Evolutionary conservation across 1,140 invertebrate species (phyloP), one percentile per base, ranked within the genome.

Genomic region (Aculops lycopersici): DNA sequence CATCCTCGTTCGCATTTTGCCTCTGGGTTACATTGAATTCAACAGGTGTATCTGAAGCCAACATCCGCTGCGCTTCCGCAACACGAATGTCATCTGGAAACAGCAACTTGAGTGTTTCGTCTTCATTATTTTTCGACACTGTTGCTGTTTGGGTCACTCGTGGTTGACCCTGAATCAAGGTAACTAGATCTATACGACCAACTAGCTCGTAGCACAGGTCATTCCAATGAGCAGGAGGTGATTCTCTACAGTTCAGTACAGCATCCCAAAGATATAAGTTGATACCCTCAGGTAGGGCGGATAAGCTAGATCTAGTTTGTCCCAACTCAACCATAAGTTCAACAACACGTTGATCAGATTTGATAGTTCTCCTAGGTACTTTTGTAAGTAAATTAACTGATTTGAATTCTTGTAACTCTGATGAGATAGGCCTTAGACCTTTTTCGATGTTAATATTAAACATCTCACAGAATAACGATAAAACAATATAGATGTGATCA

Each of bases 1-100:
- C 83, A 57, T 92, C 84, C 58, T 94, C 84, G 21, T 75, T 79
- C 4, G 88, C 78, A 43, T 86, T 83, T 1, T 80, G 77, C 46
- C 76, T 64, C 55, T 92, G 84, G 1, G 68, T 65, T 14, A 92
- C 64, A 37, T 71, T 67, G 38, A 95, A 76, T 21, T 65, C 66
- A 2, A 84, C 76, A 0, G 84, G 81, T 43, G 72, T 70, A 0
- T 79, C 77, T 1, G 81, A 88, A 52, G 78, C 73, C 1, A 95
- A 58, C 41, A 90, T 61, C 41, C 70, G 67, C 41, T 72, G 67
- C 3, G 81, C 72, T 62, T 92, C 83, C 21, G 69, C 60, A 37
- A 90, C 67, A 41, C 84, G 62, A 46, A 70, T 64, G 51, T 71
- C 67, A 47, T 70, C 64, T 17, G 66, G 67, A 48, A 74, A 76